Percentiles rank a stretch among this genome's conserved stretches.
phyloP scores from a whole-genome alignment of 2,113 vertebrate species.

The Centropus unirufus region DNA sequence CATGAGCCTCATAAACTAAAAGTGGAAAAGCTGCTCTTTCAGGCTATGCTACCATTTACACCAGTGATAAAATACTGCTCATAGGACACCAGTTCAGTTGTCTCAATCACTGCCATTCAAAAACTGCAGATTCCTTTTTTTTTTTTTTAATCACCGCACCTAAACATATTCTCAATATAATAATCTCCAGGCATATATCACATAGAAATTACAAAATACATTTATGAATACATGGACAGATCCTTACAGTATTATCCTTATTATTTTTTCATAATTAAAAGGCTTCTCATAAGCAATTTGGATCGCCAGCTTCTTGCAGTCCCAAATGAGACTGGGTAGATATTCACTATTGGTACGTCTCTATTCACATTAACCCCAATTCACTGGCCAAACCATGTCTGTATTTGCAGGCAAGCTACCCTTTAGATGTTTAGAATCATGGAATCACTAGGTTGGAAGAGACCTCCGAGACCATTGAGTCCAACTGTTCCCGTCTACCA shows the following conservation, averaged over 20 bases:
- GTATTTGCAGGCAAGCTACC: not conserved
- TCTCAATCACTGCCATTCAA: not conserved
- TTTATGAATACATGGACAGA: not conserved
- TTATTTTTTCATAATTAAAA: not conserved
- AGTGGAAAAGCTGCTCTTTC: not conserved
- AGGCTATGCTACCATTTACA: not conserved
- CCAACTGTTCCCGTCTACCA: no score
- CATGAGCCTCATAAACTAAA: not conserved
- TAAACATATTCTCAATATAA: not conserved
- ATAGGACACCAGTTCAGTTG: no score
- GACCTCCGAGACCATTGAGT: no score
- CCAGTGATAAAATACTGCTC: not conserved
- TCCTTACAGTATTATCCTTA: not conserved
- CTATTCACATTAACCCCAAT: not conserved
- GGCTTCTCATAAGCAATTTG: not conserved
- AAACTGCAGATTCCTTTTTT: not conserved
- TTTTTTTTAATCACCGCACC: not conserved
- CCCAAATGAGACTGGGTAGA: not conserved
- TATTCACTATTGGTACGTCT: not conserved
- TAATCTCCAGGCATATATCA: not conserved
- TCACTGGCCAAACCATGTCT: not conserved
- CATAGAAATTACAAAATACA: not conserved
- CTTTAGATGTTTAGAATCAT: not conserved
- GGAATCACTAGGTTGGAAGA: no score
- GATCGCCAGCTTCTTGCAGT: not conserved